Evolutionary conservation across 1,140 invertebrate genomes (phyloP).

Genomic region (Maconellicoccus hirsutus): DNA sequence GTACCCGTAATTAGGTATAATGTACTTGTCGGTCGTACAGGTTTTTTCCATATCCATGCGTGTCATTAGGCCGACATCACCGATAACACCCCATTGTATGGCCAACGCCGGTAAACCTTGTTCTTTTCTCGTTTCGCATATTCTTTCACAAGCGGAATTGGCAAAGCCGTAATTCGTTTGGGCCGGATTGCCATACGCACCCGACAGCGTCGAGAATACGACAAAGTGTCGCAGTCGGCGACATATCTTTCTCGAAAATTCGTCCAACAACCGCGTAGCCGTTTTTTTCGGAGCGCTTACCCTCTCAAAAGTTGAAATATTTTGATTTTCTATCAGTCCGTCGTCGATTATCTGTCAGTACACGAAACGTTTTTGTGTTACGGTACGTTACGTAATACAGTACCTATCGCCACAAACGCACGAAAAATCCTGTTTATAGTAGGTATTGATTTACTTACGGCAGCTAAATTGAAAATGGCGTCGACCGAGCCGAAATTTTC

Average conservation of each 20-base stretch:
- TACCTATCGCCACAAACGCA: too few species aligned
- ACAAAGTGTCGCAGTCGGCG: constrained; percentile 31
- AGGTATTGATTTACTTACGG: too few species aligned
- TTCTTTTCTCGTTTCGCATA: constrained; percentile 27
- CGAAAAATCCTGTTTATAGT: too few species aligned
- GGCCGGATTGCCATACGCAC: constrained; percentile 29
- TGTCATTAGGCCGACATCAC: constrained; percentile 25
- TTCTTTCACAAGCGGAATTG: constrained; percentile 30
- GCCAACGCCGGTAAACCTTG: constrained; percentile 25
- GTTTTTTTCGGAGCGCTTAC: constrained; percentile 2
- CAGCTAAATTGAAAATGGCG: constrained; percentile 65
- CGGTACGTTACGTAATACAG: too few species aligned
- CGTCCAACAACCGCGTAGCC: constrained; percentile 2
- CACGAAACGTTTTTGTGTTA: too few species aligned
- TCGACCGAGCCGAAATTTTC: constrained; percentile 48
- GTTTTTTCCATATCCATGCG: not conserved
- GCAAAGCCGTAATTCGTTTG: constrained; percentile 30
- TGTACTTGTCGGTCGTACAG: not conserved
- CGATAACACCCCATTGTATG: constrained; percentile 27
- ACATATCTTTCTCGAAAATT: not conserved
- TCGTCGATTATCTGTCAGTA: constrained; percentile 11
- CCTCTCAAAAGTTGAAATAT: constrained; percentile 1
- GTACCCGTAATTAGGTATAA: too few species aligned
- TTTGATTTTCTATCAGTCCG: constrained; percentile 18
- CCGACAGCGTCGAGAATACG: constrained; percentile 28